Conservation (phyloP, 2,888 invertebrate genomes). For the Parnassius orleans region DNA sequence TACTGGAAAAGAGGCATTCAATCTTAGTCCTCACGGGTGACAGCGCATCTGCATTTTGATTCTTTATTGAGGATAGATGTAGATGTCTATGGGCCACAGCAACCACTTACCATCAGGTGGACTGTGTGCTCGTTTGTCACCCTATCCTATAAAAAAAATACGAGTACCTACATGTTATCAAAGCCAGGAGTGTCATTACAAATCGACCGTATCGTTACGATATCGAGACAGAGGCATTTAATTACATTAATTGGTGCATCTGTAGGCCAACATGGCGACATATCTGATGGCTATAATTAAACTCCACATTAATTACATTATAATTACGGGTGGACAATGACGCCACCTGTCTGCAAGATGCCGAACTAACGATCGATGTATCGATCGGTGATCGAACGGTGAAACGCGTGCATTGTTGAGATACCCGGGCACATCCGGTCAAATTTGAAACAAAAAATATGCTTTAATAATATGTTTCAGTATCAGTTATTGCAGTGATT, state of each 20-base stretch:
- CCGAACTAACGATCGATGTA: constrained; percentile 57
- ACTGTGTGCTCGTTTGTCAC: no score
- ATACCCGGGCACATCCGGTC: constrained; percentile 25
- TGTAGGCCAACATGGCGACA: constrained; percentile 54
- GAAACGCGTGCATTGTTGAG: constrained; percentile 21
- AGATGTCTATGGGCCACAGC: no score
- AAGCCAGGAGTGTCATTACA: constrained; percentile 33
- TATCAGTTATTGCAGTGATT: constrained; percentile 6
- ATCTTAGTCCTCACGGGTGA: no score
- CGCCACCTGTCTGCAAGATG: constrained; percentile 67
- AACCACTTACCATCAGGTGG: no score
- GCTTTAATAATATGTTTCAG: constrained; percentile 18
- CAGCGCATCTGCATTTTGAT: no score
- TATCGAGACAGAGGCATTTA: constrained; percentile 43
- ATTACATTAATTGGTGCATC: constrained; percentile 69
- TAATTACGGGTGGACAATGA: constrained; percentile 69
- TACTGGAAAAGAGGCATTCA: no score
- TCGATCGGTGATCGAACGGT: constrained; percentile 38
- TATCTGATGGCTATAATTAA: constrained; percentile 72
- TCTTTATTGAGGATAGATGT: no score
- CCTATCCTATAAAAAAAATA: no score
- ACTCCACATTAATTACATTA: constrained; percentile 73
- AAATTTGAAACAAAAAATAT: constrained; percentile 25
- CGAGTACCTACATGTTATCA: constrained; percentile 4
- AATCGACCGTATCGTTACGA: constrained; percentile 35